These are phyloP conservation scores for Oryzias celebensis DNA, from an alignment of 2,113 vertebrate genomes.

Conservation along the genomic window DNA sequence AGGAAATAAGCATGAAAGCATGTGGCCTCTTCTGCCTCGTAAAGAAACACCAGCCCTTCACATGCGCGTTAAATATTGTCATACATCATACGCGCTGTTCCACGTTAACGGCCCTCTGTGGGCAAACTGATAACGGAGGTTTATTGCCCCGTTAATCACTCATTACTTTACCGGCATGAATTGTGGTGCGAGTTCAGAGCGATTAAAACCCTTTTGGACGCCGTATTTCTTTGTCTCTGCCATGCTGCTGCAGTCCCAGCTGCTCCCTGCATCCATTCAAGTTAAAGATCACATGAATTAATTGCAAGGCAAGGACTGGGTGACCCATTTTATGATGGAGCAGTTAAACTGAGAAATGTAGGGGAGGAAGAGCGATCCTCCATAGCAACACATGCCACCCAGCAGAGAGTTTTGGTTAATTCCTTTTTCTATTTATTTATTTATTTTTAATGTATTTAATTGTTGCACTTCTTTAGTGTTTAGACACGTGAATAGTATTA, in stretches of 20 bases:
- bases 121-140: conserved; percentile 4
- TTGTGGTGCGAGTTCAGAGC: neutral
- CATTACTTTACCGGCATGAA: conserved; percentile 7
- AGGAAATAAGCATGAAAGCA: neutral
- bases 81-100: neutral
- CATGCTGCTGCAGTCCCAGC: conserved; percentile 29
- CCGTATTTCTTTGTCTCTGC: conserved; percentile 16
- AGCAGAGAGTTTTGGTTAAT: neutral
- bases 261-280: conserved; percentile 31
- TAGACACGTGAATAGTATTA: no score
- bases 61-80: neutral
- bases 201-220: conserved; percentile 28
- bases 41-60: neutral
- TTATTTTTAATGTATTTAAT: neutral
- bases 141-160: conserved; percentile 15
- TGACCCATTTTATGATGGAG: conserved; percentile 62
- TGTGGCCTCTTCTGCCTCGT: neutral
- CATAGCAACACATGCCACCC: neutral
- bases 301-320: conserved; percentile 48
- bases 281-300: conserved; percentile 56
- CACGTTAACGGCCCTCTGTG: neutral
- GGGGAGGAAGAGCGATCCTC: neutral
- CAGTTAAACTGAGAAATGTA: conserved; percentile 27
- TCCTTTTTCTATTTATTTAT: neutral
- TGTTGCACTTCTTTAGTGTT: neutral